A percentile compares a stretch with the other conserved stretches of the same genome.
phyloP scores from a whole-genome alignment of 2,888 invertebrate species.

The Cyclophora albipunctata region DNA sequence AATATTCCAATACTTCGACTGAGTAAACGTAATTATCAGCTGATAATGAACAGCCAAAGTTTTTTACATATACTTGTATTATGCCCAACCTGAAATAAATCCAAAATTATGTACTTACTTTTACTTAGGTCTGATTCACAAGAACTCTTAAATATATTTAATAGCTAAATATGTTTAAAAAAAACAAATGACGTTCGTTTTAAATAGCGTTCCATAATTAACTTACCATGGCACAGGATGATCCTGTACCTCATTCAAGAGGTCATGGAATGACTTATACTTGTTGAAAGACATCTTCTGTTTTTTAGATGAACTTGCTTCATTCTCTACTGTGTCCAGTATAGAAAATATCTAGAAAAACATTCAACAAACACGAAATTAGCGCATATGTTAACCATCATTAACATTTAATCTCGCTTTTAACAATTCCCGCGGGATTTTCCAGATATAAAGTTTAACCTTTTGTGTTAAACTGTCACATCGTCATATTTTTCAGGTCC shows the following conservation, averaged over 20 bases:
- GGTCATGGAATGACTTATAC: conserved; percentile 45
- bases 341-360: conserved; percentile 30
- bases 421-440: no score
- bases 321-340: conserved; percentile 20
- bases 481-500: no score
- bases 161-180: no score
- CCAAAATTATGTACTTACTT: neutral
- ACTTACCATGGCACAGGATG: conserved; percentile 56
- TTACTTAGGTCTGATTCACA: neutral
- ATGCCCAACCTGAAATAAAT: conserved; percentile 51
- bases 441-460: no score
- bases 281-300: conserved; percentile 42
- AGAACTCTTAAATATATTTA: neutral
- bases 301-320: conserved; percentile 39
- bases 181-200: no score
- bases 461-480: no score
- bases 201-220: neutral
- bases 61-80: conserved; percentile 40
- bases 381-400: no score
- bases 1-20: conserved; percentile 34
- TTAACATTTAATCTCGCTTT: no score
- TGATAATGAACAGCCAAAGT: conserved; percentile 33
- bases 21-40: conserved; percentile 36
- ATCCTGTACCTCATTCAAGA: conserved; percentile 47
- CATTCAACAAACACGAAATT: no score